A percentile compares a stretch with the other conserved stretches of the same genome.
These are phyloP conservation scores for Clitarchus hookeri DNA, from an alignment of 2,888 invertebrate genomes.

Conservation along the genomic window DNA sequence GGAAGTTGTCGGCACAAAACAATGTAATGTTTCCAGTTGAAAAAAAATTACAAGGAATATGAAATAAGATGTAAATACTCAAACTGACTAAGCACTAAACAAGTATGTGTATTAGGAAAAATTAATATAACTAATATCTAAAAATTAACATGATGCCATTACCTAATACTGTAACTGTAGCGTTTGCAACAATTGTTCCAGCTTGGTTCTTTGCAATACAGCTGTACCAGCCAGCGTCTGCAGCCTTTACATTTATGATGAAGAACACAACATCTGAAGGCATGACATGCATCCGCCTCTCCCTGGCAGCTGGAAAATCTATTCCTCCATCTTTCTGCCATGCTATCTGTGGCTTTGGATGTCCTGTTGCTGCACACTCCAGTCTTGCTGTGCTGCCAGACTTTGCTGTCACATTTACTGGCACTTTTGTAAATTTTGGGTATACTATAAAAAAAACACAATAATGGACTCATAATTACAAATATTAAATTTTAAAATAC, in stretches of 20 bases:
- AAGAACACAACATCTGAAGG: constrained; percentile 90
- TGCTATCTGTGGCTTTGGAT: constrained; percentile 85
- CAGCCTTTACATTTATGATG: constrained; percentile 86
- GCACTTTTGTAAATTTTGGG: constrained; percentile 83
- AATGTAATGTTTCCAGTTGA: background rate
- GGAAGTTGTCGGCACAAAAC: no score
- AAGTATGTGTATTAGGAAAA: background rate
- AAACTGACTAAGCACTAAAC: background rate
- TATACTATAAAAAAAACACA: constrained; percentile 64
- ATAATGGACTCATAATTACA: background rate
- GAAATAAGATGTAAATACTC: background rate
- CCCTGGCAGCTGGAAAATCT: constrained; percentile 92
- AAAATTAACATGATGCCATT: constrained; percentile 37
- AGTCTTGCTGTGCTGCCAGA: constrained; percentile 85
- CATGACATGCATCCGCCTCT: constrained; percentile 91
- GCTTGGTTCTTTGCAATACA: constrained; percentile 92
- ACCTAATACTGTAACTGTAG: constrained; percentile 77
- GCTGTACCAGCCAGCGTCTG: constrained; percentile 90
- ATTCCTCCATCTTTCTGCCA: constrained; percentile 93
- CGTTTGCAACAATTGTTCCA: constrained; percentile 84
- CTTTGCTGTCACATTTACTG: constrained; percentile 80
- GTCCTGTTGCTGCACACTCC: constrained; percentile 89
- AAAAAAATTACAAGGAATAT: background rate
- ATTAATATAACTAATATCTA: background rate
- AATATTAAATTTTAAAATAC: background rate